These are phyloP conservation scores for Erebia aethiops DNA, from an alignment of 2,888 invertebrate genomes.

Conservation along the genomic window DNA sequence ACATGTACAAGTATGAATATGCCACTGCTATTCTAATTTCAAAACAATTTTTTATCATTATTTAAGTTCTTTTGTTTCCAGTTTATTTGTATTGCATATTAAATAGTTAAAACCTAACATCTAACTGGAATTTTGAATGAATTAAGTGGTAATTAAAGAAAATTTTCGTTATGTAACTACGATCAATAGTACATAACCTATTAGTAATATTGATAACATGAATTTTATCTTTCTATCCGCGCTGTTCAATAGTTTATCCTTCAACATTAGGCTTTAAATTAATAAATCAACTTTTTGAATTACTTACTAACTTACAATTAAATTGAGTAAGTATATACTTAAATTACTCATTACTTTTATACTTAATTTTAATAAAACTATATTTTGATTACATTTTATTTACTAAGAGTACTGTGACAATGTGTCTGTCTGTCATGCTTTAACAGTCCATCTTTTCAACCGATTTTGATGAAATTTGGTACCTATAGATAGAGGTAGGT, in stretches of 20 bases:
- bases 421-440: too few relatives aligned
- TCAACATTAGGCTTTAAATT: too few relatives aligned
- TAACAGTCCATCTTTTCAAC: too few relatives aligned
- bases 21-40: constrained; percentile 34
- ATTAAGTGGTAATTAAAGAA: background rate
- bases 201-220: background rate
- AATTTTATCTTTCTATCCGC: constrained; percentile 19
- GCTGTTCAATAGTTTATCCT: background rate
- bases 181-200: constrained; percentile 53
- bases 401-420: too few relatives aligned
- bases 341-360: background rate
- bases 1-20: constrained; percentile 24
- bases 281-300: too few relatives aligned
- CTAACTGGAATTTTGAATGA: background rate
- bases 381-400: too few relatives aligned
- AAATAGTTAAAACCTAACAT: background rate
- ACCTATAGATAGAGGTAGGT: too few relatives aligned
- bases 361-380: too few relatives aligned
- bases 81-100: constrained; percentile 14
- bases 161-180: constrained; percentile 63
- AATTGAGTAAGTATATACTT: background rate
- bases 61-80: constrained; percentile 19
- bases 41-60: constrained; percentile 31
- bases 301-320: too few relatives aligned
- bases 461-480: too few relatives aligned